Percentiles rank a stretch among this genome's conserved stretches.
Evolutionary conservation across 2,888 invertebrate species (phyloP).

Genomic region (Ptychoptera contaminata): DNA sequence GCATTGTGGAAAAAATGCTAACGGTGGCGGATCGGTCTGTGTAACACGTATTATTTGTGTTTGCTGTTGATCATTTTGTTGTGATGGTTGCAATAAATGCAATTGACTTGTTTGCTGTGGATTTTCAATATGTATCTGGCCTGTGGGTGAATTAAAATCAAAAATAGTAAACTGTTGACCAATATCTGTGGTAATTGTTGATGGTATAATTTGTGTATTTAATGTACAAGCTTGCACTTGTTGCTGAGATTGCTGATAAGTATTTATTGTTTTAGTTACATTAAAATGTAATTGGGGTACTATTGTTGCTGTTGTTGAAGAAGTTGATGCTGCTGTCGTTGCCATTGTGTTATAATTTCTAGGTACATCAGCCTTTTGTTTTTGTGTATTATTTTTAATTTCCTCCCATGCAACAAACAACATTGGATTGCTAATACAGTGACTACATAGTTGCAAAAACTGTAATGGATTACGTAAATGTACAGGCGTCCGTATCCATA

Average conservation of each 20-base stretch:
- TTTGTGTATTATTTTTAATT: neutral
- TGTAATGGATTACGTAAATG: slow-evolving; percentile 17
- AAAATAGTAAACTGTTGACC: too few relatives aligned
- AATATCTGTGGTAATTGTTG: too few relatives aligned
- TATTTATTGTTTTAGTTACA: too few relatives aligned
- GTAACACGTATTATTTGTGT: neutral
- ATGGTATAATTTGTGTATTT: too few relatives aligned
- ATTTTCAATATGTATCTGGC: too few relatives aligned
- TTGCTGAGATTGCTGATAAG: too few relatives aligned
- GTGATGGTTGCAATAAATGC: neutral
- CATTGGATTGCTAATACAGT: slow-evolving; percentile 17
- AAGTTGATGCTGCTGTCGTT: neutral
- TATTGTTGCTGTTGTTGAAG: neutral
- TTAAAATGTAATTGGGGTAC: neutral
- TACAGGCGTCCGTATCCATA: slow-evolving; percentile 18
- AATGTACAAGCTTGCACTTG: too few relatives aligned
- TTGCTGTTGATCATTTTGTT: neutral
- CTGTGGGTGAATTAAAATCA: too few relatives aligned
- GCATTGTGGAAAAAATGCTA: slow-evolving; percentile 13
- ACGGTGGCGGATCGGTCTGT: slow-evolving; percentile 14
- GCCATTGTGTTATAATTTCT: neutral
- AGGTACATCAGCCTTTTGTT: neutral
- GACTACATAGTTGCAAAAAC: slow-evolving; percentile 16
- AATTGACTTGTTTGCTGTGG: neutral
- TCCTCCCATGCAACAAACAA: slow-evolving; percentile 7